Conservation (phyloP, 2,797 vertebrate genomes). For the Glossophaga mutica region DNA sequence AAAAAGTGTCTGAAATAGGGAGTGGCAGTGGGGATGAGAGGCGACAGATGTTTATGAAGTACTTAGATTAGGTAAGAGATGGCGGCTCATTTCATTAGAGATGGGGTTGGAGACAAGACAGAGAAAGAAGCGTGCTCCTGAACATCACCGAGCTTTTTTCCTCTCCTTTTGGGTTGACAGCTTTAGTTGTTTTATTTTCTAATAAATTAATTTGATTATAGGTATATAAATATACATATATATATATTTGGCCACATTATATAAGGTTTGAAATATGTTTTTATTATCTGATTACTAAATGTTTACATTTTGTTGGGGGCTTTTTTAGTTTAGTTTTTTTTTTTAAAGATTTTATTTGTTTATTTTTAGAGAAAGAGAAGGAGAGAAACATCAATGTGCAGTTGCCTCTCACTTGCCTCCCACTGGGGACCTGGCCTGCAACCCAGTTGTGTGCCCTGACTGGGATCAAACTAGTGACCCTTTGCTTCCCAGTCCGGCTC, state of each 20-base stretch:
- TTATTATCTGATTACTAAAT: conserved; percentile 30
- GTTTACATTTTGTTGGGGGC: not conserved
- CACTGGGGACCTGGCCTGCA: no score
- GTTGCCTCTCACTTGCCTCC: no score
- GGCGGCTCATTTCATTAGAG: not conserved
- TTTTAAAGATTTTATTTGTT: no score
- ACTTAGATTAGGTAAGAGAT: not conserved
- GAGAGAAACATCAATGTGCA: no score
- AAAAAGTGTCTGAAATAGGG: not conserved
- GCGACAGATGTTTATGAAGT: not conserved
- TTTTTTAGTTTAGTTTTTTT: no score
- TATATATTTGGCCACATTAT: not conserved
- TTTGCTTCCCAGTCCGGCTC: no score
- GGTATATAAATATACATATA: no score
- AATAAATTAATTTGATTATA: not conserved
- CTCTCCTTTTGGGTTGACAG: not conserved
- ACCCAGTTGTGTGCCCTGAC: no score
- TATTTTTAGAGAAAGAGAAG: no score
- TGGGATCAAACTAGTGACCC: no score
- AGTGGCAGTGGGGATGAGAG: not conserved
- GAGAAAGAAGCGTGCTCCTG: not conserved
- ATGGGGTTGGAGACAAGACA: not conserved
- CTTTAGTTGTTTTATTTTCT: conserved; percentile 45
- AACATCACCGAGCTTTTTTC: not conserved
- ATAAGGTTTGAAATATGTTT: conserved; percentile 1